Base-by-base conservation (phyloP, 2,797 vertebrate genomes). In the Xenopus petersii region DNA sequence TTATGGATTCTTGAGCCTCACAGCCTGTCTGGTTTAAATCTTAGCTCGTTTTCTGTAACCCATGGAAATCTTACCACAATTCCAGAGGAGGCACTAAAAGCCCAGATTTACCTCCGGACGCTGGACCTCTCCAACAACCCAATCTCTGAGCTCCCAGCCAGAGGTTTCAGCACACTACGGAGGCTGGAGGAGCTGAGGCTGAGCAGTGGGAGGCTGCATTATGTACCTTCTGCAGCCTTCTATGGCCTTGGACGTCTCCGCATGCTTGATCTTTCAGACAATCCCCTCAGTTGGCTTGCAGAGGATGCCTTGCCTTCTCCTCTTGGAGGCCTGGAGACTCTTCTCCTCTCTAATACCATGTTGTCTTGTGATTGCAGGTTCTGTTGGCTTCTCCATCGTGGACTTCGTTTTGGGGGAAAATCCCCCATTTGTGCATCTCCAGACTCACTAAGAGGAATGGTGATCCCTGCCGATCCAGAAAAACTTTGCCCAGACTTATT, bases 81-180 rank as follows among this genome's bases (percentile, higher is more conserved):
- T 70, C 95, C 95, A 49, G 94, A 92, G 65, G 83, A 90, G 48
- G 89, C 94, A 0, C 81, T 98, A 24, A 82, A 84, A 59, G 93
- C 93, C 81, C 81, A 96, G 70, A 89, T 87, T 63, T 93, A 95
- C 75, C 89, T 98, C 74, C 88, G 75, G 71, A 89, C 83, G 79
- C 86, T 98, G 67, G 95, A 98, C 79, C 86, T 98, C n/a, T 97
- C 95, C 60, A 89, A 92, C 85, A 98, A 98, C 83, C 95, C 95
- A 36, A 95, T 98, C 82, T 88, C 89, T 0, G 68, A 71, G 63
- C 82, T 83, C 12, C 89, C 88, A 10, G 88, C 91, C 30, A 86
- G 88, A 48, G 82, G 89, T 47, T 84, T 98, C 10, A 86, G 87
- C 0, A 85, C 93, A 69, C 84, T 97, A 54, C 80, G 90, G 21